Conservation (phyloP, 2,888 invertebrate genomes). For the Dryobotodes eremita region DNA sequence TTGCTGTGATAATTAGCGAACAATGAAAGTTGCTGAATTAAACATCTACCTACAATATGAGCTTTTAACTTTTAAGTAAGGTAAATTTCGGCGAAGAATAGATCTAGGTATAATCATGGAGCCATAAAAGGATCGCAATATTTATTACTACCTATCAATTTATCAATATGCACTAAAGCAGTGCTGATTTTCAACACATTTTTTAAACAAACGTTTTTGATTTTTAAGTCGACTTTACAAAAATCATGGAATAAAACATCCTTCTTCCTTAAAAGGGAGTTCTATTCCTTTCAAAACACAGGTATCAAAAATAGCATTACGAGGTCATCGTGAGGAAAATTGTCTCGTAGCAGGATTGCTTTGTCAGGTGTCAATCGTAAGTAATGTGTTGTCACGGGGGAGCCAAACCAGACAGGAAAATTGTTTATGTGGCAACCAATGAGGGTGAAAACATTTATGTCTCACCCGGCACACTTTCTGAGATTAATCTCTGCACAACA, state of each 20-base stretch:
- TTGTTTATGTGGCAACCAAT: conserved; percentile 79
- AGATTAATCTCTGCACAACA: conserved; percentile 38
- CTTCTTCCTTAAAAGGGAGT: background rate
- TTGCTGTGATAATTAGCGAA: conserved; percentile 13
- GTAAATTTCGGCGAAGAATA: background rate
- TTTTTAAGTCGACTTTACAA: background rate
- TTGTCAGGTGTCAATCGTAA: conserved; percentile 71
- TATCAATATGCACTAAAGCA: background rate
- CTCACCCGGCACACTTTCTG: conserved; percentile 56
- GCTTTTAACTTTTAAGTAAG: background rate
- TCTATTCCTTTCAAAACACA: background rate
- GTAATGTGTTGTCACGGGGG: conserved; percentile 73
- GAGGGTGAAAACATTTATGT: conserved; percentile 79
- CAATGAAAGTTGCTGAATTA: background rate
- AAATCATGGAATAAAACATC: background rate
- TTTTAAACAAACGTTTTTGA: background rate
- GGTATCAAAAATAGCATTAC: background rate
- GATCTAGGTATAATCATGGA: background rate
- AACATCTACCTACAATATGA: background rate
- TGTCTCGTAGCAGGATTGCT: conserved; percentile 19
- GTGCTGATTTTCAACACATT: background rate
- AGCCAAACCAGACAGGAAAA: conserved; percentile 66
- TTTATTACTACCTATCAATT: background rate
- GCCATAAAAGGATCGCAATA: background rate
- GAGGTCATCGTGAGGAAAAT: conserved; percentile 15